Conservation (phyloP, 2,888 invertebrate species). For the Julus scandinavius region DNA sequence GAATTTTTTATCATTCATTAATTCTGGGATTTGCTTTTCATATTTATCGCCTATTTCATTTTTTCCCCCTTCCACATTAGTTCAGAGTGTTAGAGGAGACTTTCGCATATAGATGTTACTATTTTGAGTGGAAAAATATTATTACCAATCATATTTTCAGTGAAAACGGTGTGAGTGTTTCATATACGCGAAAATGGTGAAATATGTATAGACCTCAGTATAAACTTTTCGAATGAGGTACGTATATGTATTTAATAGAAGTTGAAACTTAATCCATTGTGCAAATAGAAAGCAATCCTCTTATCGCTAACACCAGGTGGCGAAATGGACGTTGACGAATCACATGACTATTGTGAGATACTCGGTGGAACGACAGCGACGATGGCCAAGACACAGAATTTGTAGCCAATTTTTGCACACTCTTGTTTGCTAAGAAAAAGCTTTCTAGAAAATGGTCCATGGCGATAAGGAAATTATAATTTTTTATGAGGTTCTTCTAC, state of each 20-base stretch:
- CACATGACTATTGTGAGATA: conserved; percentile 22
- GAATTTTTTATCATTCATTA: background rate
- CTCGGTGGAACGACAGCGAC: background rate
- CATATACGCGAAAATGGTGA: background rate
- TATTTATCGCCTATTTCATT: conserved; percentile 4
- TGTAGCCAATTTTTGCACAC: conserved; percentile 7
- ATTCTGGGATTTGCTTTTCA: conserved; percentile 14
- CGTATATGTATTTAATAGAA: conserved; percentile 47
- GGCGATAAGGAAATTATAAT: conserved; percentile 39
- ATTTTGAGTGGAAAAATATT: background rate
- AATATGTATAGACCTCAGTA: background rate
- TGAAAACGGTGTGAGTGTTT: background rate
- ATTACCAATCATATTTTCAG: conserved; percentile 17
- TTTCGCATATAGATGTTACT: background rate
- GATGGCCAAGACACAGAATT: conserved; percentile 37
- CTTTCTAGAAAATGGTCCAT: conserved; percentile 36
- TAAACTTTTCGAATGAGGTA: conserved; percentile 27
- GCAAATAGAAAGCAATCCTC: conserved; percentile 52
- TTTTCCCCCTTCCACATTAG: background rate
- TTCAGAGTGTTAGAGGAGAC: background rate
- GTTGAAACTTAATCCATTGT: conserved; percentile 50
- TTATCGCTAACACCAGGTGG: conserved; percentile 52
- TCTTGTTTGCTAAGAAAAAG: conserved; percentile 48
- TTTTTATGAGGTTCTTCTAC: background rate
- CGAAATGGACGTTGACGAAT: conserved; percentile 48